Evolutionary conservation across 2,113 vertebrate genomes (phyloP), one percentile per base, ranked within the genome.

Genomic region (Coptodon bakossiorum): DNA sequence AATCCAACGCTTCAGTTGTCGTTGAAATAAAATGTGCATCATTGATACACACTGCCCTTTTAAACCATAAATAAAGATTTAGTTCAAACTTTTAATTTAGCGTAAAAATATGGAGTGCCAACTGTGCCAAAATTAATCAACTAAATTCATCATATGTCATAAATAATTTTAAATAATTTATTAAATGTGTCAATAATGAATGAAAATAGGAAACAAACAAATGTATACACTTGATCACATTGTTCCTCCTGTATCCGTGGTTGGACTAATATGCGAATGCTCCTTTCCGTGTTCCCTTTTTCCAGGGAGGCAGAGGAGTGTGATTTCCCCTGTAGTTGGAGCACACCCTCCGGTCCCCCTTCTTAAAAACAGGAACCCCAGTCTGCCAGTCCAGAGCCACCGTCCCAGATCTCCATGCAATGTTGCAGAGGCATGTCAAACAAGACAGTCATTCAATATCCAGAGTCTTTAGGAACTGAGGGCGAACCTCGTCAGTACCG

Each of bases 401-500:
- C 7, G 3, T 59, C 24, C 24, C 56, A 59, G 13, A 59, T 16
- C 56, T 9, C 56, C 56, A 29, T 59, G 13, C 13, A 1, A 0
- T 59, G 56, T 29, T 59, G 27, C 13, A 27, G 11, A 56, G 6
- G 0, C 54, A 29, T 59, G 56, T 59, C 56, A 29, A 59, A 59
- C 7, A 59, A 56, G 56, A 59, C 4, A 59, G 13, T 5, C 7
- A 24, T 57, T 57, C 56, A 57, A 0, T 57, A 57, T 57, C 13
- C 24, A 2, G 24, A 29, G 54, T 14, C 24, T 57, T 57, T 57
- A 57, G 54, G 54, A 57, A 0, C 54, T 57, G 54, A 57, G 54
- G 12, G 54, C 4, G 6, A 27, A 57, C 0, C 54, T 57, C 24
- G 4, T 14, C 24, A 27, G 54, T 14, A 27, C 54, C 0, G 24